phyloP scores from a whole-genome alignment of 2,113 vertebrate genomes.

The Megaceryle maxima region DNA sequence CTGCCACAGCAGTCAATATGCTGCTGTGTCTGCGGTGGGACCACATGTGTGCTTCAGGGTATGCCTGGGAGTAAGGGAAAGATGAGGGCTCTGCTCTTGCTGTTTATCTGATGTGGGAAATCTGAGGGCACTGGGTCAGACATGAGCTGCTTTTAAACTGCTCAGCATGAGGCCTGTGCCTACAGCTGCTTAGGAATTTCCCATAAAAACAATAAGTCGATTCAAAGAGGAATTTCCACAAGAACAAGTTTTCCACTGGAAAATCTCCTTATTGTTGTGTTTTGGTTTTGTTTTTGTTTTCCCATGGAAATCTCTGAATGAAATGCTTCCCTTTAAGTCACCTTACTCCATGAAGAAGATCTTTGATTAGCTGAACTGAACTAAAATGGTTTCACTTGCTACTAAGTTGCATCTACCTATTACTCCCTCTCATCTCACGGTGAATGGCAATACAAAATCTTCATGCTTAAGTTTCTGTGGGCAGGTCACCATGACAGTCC shows the following conservation, averaged over 20 bases:
- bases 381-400: not conserved
- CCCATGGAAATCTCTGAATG: constrained; percentile 37
- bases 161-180: constrained; percentile 42
- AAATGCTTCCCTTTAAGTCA: constrained; percentile 43
- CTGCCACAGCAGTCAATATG: not conserved
- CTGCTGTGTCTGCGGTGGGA: accelerated
- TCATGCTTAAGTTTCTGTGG: not conserved
- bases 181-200: constrained; percentile 63
- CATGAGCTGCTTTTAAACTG: constrained; percentile 39
- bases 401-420: not conserved
- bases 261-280: constrained; percentile 44
- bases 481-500: not conserved
- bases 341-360: not conserved
- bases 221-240: constrained; percentile 56
- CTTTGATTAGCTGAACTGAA: not conserved
- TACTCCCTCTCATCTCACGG: not conserved
- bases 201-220: constrained; percentile 53
- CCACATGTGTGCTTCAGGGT: not conserved
- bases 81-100: not conserved
- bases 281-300: constrained; percentile 12
- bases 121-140: constrained; percentile 13
- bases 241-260: constrained; percentile 61
- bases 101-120: constrained; percentile 39
- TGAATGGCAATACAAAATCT: not conserved
- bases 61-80: not conserved